Conservation (phyloP, 2,888 invertebrate genomes). For the Rhagonycha lutea region DNA sequence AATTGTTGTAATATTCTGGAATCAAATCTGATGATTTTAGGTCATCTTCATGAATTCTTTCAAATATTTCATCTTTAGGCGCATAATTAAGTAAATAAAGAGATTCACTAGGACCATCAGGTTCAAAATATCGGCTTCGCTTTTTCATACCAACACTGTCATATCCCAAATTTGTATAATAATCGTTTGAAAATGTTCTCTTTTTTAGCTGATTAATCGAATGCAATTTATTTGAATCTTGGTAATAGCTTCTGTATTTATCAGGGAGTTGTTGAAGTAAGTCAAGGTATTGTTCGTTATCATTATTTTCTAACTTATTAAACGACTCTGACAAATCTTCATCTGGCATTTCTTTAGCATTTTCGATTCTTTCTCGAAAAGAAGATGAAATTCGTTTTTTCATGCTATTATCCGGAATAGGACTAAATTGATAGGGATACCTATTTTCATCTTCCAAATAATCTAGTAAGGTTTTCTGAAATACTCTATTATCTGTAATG, state of each 20-base stretch:
- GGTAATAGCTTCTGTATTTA: conserved; percentile 58
- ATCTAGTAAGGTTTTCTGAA: conserved; percentile 35
- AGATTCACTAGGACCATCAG: conserved; percentile 32
- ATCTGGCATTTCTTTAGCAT: conserved; percentile 56
- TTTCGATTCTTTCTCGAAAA: conserved; percentile 61
- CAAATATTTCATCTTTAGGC: conserved; percentile 35
- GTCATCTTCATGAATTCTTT: conserved; percentile 34
- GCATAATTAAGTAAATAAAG: conserved; percentile 33
- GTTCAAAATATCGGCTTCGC: conserved; percentile 37
- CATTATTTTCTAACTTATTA: conserved; percentile 49
- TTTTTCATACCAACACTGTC: conserved; percentile 48
- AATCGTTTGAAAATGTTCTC: conserved; percentile 33
- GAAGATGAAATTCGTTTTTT: conserved; percentile 57
- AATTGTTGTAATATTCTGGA: conserved; percentile 12
- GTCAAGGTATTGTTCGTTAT: conserved; percentile 53
- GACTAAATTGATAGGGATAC: conserved; percentile 30
- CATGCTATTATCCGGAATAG: conserved; percentile 34
- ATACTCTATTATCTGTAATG: conserved; percentile 15
- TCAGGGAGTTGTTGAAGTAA: conserved; percentile 62
- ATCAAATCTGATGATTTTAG: background rate
- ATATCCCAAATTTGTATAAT: conserved; percentile 47
- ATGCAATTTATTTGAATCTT: conserved; percentile 40
- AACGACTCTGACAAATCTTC: conserved; percentile 35
- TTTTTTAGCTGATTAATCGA: conserved; percentile 29
- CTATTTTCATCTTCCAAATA: conserved; percentile 41